Conservation (phyloP, 2,888 invertebrate species). For the Agrochola lota region DNA sequence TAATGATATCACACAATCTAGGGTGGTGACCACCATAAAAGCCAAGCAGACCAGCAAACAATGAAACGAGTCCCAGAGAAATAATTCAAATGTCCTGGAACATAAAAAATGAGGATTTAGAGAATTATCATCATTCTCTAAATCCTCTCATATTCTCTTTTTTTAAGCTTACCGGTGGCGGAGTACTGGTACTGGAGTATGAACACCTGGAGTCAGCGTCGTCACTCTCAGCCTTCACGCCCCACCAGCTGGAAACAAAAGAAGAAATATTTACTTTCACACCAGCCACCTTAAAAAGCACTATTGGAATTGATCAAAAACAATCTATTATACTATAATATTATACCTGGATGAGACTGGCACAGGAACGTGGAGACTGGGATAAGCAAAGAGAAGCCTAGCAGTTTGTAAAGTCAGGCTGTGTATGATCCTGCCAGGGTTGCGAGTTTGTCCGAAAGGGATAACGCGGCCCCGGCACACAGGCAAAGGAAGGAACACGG, state of each 20-base stretch:
- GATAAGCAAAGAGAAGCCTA: neutral
- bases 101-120: neutral
- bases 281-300: neutral
- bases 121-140: too few species aligned
- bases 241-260: slow-evolving; percentile 82
- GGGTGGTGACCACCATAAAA: neutral
- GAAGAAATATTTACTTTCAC: neutral
- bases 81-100: neutral
- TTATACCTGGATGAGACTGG: neutral
- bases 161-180: slow-evolving; percentile 86
- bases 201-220: slow-evolving; percentile 95
- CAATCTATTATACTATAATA: neutral
- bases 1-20: neutral
- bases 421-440: too few species aligned
- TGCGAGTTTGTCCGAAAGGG: too few species aligned
- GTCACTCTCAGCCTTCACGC: slow-evolving; percentile 91
- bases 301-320: neutral
- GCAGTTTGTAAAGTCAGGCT: neutral
- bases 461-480: too few species aligned
- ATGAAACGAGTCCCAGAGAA: neutral
- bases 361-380: neutral
- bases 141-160: too few species aligned
- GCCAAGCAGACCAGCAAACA: neutral
- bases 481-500: too few species aligned
- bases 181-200: slow-evolving; percentile 94